Evolutionary conservation across 1,140 invertebrate species (phyloP), one percentile per base, ranked within the genome.

Genomic region (Streblospio benedicti): DNA sequence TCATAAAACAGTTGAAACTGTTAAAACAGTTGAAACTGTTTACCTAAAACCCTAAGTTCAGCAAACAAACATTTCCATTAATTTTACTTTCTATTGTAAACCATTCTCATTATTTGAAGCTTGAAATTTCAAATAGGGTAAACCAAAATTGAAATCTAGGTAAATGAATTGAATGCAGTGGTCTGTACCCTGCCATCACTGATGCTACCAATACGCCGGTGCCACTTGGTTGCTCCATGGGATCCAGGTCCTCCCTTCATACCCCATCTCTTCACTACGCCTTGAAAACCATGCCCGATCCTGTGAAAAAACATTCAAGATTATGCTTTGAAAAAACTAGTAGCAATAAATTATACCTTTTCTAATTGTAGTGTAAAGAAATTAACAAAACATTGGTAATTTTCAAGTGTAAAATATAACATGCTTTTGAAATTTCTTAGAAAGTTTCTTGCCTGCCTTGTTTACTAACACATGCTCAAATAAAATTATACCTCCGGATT

Each of bases 261-360:
- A 41, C 91, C 91, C 85, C 91, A 96, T 28, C 95, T 82, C 80
- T 91, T 96, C 80, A 97, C 89, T 0, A 97, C 96, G 53, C 97
- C 96, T 85, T 99, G 94, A 73, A 98, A 99, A n/a, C 95, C 96
- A 72, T 87, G 83, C 71, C 93, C 87, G 41, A 62, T 62, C 28
- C 60, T 62, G 33, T 2, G 69, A 35, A 80, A 75, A 67, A 70
- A 61, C 61, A 71, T 14, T 20, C 65, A 14, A 30, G 32, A 5
- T 44, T 25, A 57, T 6, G 44, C 16, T 28, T 44, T 20, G 12
- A 53, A 23, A 16, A 28, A 16, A 12, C 9, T 47, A 18, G 45
- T 6, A 2, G 2, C 27, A 25, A 45, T 45, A 4, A 45, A 45
- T 23, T 6, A 18, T n/a, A 18, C 45, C 45, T 27, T n/a, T 27